These are phyloP conservation scores for Portevinia maculata DNA, from an alignment of 2,888 invertebrate genomes.

Conservation along the genomic window DNA sequence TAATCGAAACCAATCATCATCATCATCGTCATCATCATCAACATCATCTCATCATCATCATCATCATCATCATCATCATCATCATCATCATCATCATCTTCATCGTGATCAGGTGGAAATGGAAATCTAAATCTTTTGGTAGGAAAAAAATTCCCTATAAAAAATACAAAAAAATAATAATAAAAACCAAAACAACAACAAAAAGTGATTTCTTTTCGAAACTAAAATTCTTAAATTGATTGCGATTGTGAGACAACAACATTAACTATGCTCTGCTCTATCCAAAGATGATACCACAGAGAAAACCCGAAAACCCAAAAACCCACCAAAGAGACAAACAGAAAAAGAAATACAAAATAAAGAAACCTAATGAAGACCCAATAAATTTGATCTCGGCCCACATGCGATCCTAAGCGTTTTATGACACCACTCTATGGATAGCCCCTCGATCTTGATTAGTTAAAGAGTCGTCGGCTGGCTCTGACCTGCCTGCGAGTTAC, in stretches of 20 bases:
- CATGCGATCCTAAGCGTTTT: slow-evolving; percentile 74
- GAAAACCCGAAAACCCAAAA: slow-evolving; percentile 34
- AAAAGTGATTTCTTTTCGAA: slow-evolving; percentile 72
- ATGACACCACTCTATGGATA: slow-evolving; percentile 72
- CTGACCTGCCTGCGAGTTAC: slow-evolving; percentile 70
- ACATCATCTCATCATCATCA: slow-evolving; percentile 65
- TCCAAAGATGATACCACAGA: slow-evolving; percentile 43
- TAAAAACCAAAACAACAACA: too few relatives aligned
- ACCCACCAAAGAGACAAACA: slow-evolving; percentile 20
- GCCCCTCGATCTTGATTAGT: slow-evolving; percentile 74
- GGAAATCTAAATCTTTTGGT: slow-evolving; percentile 64
- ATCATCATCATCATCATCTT: slow-evolving; percentile 53
- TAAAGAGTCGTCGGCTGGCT: slow-evolving; percentile 62
- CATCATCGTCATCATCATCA: slow-evolving; percentile 29
- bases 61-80: slow-evolving; percentile 38
- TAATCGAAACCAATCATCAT: slow-evolving; percentile 67
- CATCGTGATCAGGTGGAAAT: slow-evolving; percentile 64
- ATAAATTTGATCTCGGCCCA: slow-evolving; percentile 74
- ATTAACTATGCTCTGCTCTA: slow-evolving; percentile 51
- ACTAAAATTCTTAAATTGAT: slow-evolving; percentile 73
- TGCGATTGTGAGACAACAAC: slow-evolving; percentile 71
- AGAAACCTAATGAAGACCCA: slow-evolving; percentile 72
- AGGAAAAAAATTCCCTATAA: slow-evolving; percentile 16
- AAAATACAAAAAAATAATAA: slow-evolving; percentile 2
- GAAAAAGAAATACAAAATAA: slow-evolving; percentile 20